Evolutionary conservation across 1,140 invertebrate genomes (phyloP).

Genomic region (Hetaerina americana): DNA sequence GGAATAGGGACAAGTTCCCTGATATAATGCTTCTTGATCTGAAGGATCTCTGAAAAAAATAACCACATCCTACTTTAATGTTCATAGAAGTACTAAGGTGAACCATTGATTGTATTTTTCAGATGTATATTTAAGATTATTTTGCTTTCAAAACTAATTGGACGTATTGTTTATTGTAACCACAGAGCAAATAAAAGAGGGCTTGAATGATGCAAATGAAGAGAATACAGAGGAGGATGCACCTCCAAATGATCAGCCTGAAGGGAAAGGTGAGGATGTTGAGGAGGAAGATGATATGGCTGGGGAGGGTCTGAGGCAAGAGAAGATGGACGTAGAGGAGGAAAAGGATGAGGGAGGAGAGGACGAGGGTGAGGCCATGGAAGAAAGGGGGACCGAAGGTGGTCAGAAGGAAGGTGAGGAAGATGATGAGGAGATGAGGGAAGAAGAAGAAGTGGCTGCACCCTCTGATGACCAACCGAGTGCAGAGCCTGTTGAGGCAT

Average conservation of each 20-base stretch:
- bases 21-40: no score
- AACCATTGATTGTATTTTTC: no score
- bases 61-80: no score
- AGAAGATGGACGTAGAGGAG: constrained; percentile 31
- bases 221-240: constrained; percentile 20
- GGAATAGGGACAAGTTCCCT: no score
- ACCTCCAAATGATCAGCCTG: constrained; percentile 18
- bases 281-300: constrained; percentile 28
- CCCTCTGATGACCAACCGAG: constrained; percentile 18
- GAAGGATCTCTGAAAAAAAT: no score
- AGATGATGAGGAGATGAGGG: constrained; percentile 24
- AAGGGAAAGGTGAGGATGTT: constrained; percentile 21
- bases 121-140: no score
- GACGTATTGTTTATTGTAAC: no score
- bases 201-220: no score
- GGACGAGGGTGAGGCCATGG: constrained; percentile 24
- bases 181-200: no score
- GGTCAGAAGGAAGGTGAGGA: constrained; percentile 26
- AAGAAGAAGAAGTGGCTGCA: constrained; percentile 27
- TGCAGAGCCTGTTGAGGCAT: constrained; percentile 28
- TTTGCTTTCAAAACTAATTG: no score
- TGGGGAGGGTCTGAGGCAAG: constrained; percentile 30
- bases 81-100: no score
- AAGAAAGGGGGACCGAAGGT: constrained; percentile 23
- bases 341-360: constrained; percentile 32